Evolutionary conservation across 2,797 vertebrate species (phyloP).

Genomic region (Liasis olivaceus): DNA sequence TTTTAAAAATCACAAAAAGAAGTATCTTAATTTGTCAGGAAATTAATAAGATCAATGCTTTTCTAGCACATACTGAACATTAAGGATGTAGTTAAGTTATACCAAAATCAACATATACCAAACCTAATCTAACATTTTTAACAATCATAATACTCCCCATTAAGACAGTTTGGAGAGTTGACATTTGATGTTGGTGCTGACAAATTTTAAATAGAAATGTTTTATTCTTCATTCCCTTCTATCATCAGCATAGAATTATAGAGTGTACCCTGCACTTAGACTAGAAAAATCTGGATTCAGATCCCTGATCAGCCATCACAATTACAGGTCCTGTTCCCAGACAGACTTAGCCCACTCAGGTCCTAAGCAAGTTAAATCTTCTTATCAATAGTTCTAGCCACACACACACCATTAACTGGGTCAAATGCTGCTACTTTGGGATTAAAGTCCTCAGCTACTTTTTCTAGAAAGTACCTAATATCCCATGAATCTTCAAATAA

Average conservation of each 20-base stretch:
- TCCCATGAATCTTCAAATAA: background rate
- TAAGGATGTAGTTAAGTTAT: background rate
- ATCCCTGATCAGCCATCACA: background rate
- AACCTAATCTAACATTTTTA: background rate
- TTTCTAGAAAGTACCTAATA: background rate
- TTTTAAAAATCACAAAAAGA: conserved; percentile 16
- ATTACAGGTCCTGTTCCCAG: background rate
- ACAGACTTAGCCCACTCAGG: background rate
- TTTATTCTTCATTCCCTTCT: background rate
- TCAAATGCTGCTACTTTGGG: background rate
- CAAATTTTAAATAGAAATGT: background rate
- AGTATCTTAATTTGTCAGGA: conserved; percentile 9
- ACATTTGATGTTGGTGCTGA: background rate
- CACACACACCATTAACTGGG: background rate
- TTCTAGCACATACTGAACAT: conserved; percentile 13
- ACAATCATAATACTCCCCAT: background rate
- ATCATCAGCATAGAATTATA: background rate
- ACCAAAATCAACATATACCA: background rate
- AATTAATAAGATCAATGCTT: background rate
- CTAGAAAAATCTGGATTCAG: background rate
- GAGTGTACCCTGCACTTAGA: background rate
- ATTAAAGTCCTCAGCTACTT: background rate
- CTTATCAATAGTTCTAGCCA: background rate
- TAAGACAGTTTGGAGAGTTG: background rate
- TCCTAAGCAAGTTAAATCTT: background rate